Conservation (phyloP, 1,140 invertebrate genomes). For the Potamilus streckersoni region DNA sequence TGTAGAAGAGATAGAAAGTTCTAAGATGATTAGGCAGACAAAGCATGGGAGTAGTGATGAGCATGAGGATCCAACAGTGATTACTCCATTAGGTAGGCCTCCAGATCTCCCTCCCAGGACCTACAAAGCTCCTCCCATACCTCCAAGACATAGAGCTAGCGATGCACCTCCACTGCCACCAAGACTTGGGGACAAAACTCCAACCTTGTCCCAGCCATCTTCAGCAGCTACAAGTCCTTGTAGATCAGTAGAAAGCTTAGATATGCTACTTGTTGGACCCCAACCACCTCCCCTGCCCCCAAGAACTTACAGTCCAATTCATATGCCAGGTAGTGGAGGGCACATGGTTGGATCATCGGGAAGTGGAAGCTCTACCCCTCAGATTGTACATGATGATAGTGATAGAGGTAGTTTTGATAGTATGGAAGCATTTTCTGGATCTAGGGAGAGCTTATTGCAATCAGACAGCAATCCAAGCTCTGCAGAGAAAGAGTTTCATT, state of each 20-base stretch:
- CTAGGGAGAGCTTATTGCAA: constrained; percentile 36
- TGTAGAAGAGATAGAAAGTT: too few species aligned
- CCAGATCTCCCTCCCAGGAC: constrained; percentile 57
- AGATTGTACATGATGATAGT: constrained; percentile 27
- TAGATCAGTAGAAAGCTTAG: constrained; percentile 26
- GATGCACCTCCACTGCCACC: constrained; percentile 55
- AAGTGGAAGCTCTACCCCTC: constrained; percentile 20
- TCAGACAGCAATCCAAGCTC: too few species aligned
- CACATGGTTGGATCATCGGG: constrained; percentile 17
- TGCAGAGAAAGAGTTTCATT: too few species aligned
- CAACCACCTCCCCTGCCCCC: constrained; percentile 57
- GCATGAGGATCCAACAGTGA: not conserved
- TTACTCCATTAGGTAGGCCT: constrained; percentile 28
- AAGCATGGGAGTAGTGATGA: too few species aligned
- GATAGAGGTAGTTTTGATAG: constrained; percentile 55
- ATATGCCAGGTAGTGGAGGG: constrained; percentile 28
- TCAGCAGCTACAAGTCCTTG: constrained; percentile 45
- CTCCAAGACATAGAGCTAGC: constrained; percentile 42
- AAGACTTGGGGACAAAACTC: constrained; percentile 34
- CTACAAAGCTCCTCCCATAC: constrained; percentile 61
- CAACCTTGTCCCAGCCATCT: constrained; percentile 6
- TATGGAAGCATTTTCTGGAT: constrained; percentile 49
- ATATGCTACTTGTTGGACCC: constrained; percentile 17
- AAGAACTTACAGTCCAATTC: constrained; percentile 59
- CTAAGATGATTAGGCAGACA: too few species aligned